A percentile compares a stretch with the other conserved stretches of the same genome.
phyloP scores from a whole-genome alignment of 2,113 vertebrate species.

The Vidua chalybeata region DNA sequence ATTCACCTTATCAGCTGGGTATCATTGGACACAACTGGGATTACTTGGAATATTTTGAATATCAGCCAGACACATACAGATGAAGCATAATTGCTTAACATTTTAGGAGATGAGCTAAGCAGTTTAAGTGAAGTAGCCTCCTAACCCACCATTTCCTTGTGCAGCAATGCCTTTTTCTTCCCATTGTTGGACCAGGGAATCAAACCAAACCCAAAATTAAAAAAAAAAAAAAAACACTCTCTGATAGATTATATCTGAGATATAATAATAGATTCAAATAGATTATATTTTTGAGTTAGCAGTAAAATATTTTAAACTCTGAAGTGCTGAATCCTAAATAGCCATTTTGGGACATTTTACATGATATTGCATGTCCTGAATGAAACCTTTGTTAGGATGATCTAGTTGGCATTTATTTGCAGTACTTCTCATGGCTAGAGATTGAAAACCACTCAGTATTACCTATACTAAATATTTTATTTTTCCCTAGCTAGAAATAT shows the following conservation, averaged over 20 bases:
- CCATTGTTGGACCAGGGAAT: background rate
- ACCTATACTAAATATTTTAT: background rate
- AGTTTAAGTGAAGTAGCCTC: background rate
- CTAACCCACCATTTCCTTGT: background rate
- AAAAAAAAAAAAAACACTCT: background rate
- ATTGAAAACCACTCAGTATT: background rate
- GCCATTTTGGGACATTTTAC: background rate
- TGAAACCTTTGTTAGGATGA: background rate
- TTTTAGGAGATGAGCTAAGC: background rate
- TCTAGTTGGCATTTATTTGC: background rate
- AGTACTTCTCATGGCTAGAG: background rate
- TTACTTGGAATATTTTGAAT: background rate
- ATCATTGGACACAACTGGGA: fast-evolving
- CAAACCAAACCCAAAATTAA: background rate
- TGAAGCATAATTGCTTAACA: background rate
- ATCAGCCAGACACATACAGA: background rate
- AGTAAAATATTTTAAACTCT: background rate
- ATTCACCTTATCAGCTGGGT: background rate
- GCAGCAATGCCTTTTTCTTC: background rate
- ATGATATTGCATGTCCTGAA: background rate
- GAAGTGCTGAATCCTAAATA: background rate
- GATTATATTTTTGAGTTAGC: background rate
- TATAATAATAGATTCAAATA: background rate
- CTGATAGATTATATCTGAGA: too few relatives aligned
- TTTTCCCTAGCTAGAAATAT: background rate